phyloP scores from a whole-genome alignment of 1,140 invertebrate genomes.

The Cydia strobilella region DNA sequence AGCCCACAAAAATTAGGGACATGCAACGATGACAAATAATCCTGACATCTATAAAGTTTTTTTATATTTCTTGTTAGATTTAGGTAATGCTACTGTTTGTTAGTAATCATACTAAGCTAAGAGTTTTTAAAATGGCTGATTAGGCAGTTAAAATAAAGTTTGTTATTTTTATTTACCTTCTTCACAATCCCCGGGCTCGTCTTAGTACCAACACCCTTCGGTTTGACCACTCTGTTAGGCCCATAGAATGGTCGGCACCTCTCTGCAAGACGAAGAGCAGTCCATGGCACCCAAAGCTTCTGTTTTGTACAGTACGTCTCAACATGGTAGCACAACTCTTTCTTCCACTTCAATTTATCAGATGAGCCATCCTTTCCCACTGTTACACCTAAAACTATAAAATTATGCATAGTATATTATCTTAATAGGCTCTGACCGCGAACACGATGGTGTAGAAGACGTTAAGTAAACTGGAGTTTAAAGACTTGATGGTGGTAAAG shows the following conservation, averaged over 20 bases:
- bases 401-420: background rate
- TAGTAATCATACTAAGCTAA: too few relatives aligned
- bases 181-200: slow-evolving; percentile 5
- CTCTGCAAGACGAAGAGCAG: slow-evolving; percentile 60
- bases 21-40: too few relatives aligned
- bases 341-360: slow-evolving; percentile 37
- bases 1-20: too few relatives aligned
- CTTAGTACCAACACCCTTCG: slow-evolving; percentile 35
- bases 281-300: slow-evolving; percentile 69
- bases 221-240: slow-evolving; percentile 40
- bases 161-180: slow-evolving; percentile 35
- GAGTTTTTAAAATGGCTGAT: too few relatives aligned
- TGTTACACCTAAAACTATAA: slow-evolving; percentile 65
- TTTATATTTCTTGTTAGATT: too few relatives aligned
- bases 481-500: too few relatives aligned
- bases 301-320: slow-evolving; percentile 56
- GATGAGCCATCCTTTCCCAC: slow-evolving; percentile 50
- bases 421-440: too few relatives aligned
- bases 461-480: too few relatives aligned
- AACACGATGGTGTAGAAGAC: too few relatives aligned
- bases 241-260: slow-evolving; percentile 71
- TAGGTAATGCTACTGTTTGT: too few relatives aligned
- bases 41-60: too few relatives aligned
- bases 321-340: slow-evolving; percentile 69
- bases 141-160: too few relatives aligned